Percentiles rank a stretch among this genome's conserved stretches.
Evolutionary conservation across 2,113 vertebrate species (phyloP).

Genomic region (Crotalus tigris): DNA sequence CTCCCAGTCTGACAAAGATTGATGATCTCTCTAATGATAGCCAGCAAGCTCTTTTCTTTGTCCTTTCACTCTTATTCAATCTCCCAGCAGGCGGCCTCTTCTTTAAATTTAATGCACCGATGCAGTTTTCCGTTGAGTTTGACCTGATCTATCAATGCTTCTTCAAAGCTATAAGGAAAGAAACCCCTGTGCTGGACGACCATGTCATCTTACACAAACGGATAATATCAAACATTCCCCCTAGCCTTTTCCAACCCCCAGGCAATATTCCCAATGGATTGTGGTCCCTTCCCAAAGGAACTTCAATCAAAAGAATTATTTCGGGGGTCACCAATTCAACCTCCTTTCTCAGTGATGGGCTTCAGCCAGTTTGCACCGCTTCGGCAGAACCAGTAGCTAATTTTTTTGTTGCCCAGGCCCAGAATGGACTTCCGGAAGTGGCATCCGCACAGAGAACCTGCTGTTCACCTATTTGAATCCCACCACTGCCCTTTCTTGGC

Average conservation of each 20-base stretch:
- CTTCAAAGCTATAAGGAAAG: conserved; percentile 46
- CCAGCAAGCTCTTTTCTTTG: conserved; percentile 13
- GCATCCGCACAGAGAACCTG: too few relatives aligned
- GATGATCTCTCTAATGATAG: conserved; percentile 27
- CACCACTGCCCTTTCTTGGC: background rate
- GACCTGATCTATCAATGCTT: conserved; percentile 38
- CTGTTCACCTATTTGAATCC: too few relatives aligned
- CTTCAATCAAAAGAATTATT: conserved; percentile 49
- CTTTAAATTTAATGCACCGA: conserved; percentile 42
- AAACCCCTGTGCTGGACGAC: conserved; percentile 35
- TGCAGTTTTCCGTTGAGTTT: conserved; percentile 49
- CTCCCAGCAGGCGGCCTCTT: conserved; percentile 16
- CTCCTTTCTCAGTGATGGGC: background rate
- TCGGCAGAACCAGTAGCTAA: too few relatives aligned
- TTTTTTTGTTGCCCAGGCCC: too few relatives aligned
- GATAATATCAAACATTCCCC: background rate
- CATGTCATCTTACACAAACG: conserved; percentile 44
- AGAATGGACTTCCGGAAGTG: too few relatives aligned
- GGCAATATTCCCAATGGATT: conserved; percentile 9
- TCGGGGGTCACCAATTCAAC: conserved; percentile 23
- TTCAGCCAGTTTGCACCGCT: too few relatives aligned
- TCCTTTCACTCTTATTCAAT: conserved; percentile 33
- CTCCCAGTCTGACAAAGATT: background rate
- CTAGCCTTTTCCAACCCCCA: background rate
- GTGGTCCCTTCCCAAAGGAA: conserved; percentile 17